Percentiles rank a stretch among this genome's conserved stretches.
These are phyloP conservation scores for Mylabris sibirica DNA, from an alignment of 2,888 invertebrate species.

Conservation along the genomic window DNA sequence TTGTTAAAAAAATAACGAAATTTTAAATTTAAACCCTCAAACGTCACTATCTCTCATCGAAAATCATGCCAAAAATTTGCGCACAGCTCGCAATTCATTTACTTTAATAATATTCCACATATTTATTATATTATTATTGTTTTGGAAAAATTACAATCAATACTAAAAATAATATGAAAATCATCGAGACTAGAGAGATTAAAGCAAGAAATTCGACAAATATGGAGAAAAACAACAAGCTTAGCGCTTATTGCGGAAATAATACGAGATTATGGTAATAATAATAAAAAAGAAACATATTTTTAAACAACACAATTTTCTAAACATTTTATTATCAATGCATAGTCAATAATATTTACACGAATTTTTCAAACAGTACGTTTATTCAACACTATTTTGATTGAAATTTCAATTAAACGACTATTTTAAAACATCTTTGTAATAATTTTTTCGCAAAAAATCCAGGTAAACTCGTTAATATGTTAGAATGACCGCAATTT, in stretches of 20 bases:
- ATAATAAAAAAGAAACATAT: not conserved
- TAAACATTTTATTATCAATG: not conserved
- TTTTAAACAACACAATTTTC: not conserved
- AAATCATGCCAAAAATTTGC: conserved; percentile 37
- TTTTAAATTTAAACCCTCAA: conserved; percentile 32
- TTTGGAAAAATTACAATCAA: not conserved
- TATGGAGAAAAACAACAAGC: not conserved
- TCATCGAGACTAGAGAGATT: not conserved
- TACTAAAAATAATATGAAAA: not conserved
- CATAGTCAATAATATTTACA: not conserved
- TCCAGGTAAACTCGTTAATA: not conserved
- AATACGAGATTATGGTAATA: not conserved
- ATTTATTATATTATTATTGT: not conserved
- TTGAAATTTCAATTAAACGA: not conserved
- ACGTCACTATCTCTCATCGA: conserved; percentile 31
- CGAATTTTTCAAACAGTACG: not conserved
- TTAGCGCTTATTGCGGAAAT: not conserved
- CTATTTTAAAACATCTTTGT: not conserved
- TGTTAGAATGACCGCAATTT: not conserved
- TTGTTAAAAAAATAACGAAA: conserved; percentile 24
- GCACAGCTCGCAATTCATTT: conserved; percentile 29
- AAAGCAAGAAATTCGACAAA: not conserved
- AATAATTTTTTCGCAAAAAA: not conserved
- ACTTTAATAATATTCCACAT: conserved; percentile 1
- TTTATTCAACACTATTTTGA: not conserved